Base-by-base conservation (phyloP, 2,113 vertebrate species). In the Nerophis ophidion region DNA sequence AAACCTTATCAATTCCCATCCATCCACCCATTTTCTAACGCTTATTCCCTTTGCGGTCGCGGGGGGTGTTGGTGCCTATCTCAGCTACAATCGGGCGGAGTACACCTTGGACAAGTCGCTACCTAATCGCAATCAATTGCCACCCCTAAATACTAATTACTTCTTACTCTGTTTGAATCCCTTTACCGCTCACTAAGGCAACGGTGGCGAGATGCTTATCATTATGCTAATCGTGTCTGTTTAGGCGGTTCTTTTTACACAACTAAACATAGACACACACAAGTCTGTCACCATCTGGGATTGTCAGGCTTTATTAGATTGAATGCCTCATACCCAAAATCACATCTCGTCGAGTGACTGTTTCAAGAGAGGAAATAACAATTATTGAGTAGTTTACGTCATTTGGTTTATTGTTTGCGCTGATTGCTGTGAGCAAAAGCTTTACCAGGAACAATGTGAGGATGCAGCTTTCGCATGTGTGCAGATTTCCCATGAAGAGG, bases 181-280 rank as follows among this genome's bases (percentile, higher is more conserved):
- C 51, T 46, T 58, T 61, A 59, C 76, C 82, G n/a, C 82, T 74
- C 75, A 66, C 52, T 48, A 64, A 72, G 48, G 14, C 77, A 81
- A 86, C 84, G 86, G 86, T 86, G 79, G 81, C 70, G 66, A 60
- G 83, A 85, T 86, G 82, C 74, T 86, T 83, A 88, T 88, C 82
- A 48, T 44, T 65, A 70, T 64, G 65, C 71, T 15, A 52, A 61
- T 65, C 34, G 40, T 26, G 68, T 79, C 74, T 72, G 70, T 70
- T 72, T 57, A 50, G 51, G 10, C 12, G 4, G 78, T 69, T 88
- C 81, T 85, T 86, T 88, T 78, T 66, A 56, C 50, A 68, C 53
- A 46, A 66, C 72, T 75, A 80, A 83, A 79, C 83, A 71, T 69
- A 81, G 71, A 60, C 65, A 69, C 50, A 55, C 54, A 12, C 36